Base-by-base conservation (phyloP, 1,140 invertebrate genomes). In the Trypoxylus dichotomus region DNA sequence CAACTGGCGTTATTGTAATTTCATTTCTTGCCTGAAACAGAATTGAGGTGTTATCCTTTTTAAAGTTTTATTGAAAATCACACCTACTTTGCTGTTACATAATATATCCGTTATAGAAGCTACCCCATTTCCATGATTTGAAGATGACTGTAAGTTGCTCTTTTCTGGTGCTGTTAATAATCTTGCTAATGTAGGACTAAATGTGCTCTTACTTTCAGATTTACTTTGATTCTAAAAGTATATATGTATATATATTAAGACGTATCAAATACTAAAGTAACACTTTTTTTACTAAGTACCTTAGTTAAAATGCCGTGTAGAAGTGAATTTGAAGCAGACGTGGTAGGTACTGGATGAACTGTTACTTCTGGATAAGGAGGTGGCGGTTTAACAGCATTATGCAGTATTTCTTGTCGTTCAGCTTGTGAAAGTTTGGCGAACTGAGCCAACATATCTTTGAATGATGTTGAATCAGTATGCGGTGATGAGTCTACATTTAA, bases 281-380 rank as follows among this genome's bases (percentile, higher is more conserved):
- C 5, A 47, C 47, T 24, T 25, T 5, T n/a, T 54, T 54, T 2
- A 43, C 15, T 43, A n/a, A 19, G 19, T 75, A 90, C 90, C 86
- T 92, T 94, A 0, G 92, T 94, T 19, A 94, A 86, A 79, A 94
- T 94, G 24, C 92, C 92, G 82, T 94, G 93, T 2, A 94, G 87
- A 32, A 94, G 85, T 0, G 93, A 94, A 81, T 91, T 91, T 88
- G 84, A 89, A 74, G 87, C 82, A 32, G 87, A 85, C 0, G 86
- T 84, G 2, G 83, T 83, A 6, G 84, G 81, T 75, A 94, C 93
- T 1, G 93, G 93, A 83, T 94, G 91, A 11, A 94, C 86, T 1
- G 93, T 94, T 29, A 94, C 93, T 84, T 94, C 93, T 0, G 93
- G 93, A 86, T 93, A 94, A 71, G 92, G 92, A 43, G 92, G 91